A percentile compares a stretch with the other conserved stretches of the same genome.
Conservation (phyloP, 2,888 invertebrate species). For the Ectemnius lituratus region DNA sequence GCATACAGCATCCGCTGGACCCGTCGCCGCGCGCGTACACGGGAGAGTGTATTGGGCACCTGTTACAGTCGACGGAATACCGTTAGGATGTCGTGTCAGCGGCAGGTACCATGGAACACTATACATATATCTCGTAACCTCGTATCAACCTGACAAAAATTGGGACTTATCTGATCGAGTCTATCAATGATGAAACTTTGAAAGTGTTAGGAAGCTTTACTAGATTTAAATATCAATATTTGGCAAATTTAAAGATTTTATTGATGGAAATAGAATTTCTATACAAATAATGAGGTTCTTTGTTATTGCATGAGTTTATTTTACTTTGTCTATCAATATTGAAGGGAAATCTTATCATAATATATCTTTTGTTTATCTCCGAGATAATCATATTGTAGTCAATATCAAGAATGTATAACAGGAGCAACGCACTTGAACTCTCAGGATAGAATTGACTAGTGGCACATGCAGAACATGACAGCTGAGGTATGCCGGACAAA, state of each 20-base stretch:
- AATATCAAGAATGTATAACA: no score
- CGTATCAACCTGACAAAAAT: not conserved
- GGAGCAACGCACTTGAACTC: no score
- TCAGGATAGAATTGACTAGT: no score
- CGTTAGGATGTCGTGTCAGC: constrained; percentile 73
- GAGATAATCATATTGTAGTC: no score
- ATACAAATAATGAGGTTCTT: no score
- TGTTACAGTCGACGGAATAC: constrained; percentile 73
- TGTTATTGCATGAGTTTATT: no score
- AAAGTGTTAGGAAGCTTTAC: no score
- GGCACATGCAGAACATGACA: no score
- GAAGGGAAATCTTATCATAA: not conserved
- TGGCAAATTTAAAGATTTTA: no score
- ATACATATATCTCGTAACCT: constrained; percentile 6
- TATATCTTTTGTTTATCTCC: not conserved
- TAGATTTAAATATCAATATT: no score
- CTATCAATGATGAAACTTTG: not conserved
- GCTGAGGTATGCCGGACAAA: no score
- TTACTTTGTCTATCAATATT: not conserved
- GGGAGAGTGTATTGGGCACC: constrained; percentile 71
- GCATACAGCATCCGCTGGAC: not conserved
- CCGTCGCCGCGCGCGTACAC: constrained; percentile 23
- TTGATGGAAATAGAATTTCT: no score
- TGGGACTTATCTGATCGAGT: not conserved
- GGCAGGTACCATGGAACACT: constrained; percentile 66